Conservation (phyloP, 2,797 vertebrate species). For the Loriculus beryllinus region DNA sequence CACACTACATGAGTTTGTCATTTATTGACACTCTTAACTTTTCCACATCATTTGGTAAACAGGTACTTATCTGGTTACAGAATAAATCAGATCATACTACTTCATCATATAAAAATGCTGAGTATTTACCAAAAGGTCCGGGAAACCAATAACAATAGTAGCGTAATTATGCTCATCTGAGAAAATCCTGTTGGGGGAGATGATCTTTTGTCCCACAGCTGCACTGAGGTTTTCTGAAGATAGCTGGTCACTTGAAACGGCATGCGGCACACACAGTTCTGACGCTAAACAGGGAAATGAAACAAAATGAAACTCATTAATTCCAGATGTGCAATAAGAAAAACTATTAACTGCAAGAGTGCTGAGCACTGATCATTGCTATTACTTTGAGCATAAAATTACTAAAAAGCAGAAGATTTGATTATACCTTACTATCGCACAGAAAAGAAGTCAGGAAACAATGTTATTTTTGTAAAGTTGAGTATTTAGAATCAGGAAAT, state of each 20-base stretch:
- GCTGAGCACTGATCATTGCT: neutral
- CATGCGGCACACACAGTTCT: slow-evolving; percentile 76
- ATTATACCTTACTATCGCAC: neutral
- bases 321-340: slow-evolving; percentile 23
- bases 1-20: neutral
- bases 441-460: neutral
- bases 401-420: neutral
- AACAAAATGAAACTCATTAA: slow-evolving; percentile 18
- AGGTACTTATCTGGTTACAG: neutral
- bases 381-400: neutral
- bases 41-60: neutral
- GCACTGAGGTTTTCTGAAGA: slow-evolving; percentile 90
- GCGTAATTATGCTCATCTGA: slow-evolving; percentile 84
- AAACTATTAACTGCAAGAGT: neutral
- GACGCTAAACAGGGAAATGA: slow-evolving; percentile 71
- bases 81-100: neutral
- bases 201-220: slow-evolving; percentile 90
- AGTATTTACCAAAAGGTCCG: slow-evolving; percentile 91
- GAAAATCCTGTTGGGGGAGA: slow-evolving; percentile 89
- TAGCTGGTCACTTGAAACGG: slow-evolving; percentile 86
- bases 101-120: neutral
- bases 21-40: neutral
- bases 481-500: slow-evolving; percentile 24
- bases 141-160: slow-evolving; percentile 88
- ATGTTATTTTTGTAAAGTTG: neutral